Evolutionary conservation across 2,797 vertebrate genomes (phyloP).

Genomic region (Gymnothorax javanicus): DNA sequence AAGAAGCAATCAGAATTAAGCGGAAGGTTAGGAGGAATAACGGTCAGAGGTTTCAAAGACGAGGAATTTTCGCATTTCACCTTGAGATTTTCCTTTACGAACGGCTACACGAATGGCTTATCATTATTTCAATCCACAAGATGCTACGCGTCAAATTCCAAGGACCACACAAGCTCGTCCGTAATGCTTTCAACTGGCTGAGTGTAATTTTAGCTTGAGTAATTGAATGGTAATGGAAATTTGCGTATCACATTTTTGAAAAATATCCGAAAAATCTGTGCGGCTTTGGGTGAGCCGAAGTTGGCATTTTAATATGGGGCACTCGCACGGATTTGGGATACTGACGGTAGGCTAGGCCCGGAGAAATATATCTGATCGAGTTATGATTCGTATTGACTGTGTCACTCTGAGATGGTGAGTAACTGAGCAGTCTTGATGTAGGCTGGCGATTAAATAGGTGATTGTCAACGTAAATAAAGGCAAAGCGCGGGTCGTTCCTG

Average conservation of each 20-base stretch:
- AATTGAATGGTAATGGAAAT: neutral
- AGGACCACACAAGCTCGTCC: neutral
- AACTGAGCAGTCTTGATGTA: neutral
- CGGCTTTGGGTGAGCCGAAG: neutral
- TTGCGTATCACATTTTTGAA: neutral
- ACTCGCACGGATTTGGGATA: neutral
- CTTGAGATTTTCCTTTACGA: neutral
- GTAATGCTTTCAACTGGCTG: neutral
- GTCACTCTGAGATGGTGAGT: neutral
- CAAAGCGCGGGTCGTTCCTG: neutral
- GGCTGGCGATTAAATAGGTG: neutral
- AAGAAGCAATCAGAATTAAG: neutral
- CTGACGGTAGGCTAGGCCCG: neutral
- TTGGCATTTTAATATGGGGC: conserved; percentile 1
- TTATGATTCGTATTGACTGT: conserved; percentile 10
- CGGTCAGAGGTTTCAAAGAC: neutral
- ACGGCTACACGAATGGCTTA: neutral
- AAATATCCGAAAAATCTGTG: neutral
- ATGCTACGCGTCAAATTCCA: neutral
- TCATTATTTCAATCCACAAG: neutral
- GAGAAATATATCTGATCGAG: neutral
- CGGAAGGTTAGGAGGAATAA: neutral
- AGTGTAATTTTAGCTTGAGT: neutral
- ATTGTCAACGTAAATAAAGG: neutral
- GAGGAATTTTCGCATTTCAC: neutral